These are phyloP conservation scores for Tridacna gigas DNA, from an alignment of 2,888 invertebrate genomes.

Conservation along the genomic window DNA sequence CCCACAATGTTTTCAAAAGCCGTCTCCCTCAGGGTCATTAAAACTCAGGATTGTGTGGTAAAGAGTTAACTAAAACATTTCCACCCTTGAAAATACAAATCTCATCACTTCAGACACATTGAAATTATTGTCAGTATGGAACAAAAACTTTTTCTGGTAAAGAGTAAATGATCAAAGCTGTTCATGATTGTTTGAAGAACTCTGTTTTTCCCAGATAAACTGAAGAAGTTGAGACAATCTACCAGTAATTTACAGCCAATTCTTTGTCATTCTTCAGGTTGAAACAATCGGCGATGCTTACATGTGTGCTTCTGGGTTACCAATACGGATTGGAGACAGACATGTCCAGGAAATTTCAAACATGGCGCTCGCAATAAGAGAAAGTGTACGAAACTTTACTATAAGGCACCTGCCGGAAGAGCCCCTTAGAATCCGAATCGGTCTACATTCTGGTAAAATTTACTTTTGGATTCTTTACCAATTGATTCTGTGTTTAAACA, in stretches of 20 bases:
- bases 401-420: constrained; percentile 74
- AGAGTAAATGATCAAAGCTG: background rate
- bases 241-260: background rate
- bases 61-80: no score
- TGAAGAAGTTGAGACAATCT: background rate
- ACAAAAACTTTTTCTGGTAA: no score
- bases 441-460: constrained; percentile 77
- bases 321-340: constrained; percentile 72
- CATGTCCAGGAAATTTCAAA: constrained; percentile 79
- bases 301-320: constrained; percentile 78
- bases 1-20: no score
- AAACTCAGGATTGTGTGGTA: no score
- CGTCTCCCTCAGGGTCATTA: no score
- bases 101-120: no score
- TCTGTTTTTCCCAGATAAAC: no score
- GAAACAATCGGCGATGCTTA: constrained; percentile 77
- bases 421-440: constrained; percentile 76
- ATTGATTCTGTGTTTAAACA: no score
- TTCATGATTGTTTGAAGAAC: background rate
- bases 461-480: no score
- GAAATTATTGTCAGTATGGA: no score
- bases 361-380: constrained; percentile 75
- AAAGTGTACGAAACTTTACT: constrained; percentile 71
- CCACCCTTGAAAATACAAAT: no score
- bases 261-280: constrained; percentile 24